Conservation (phyloP, 2,797 vertebrate species). For the Poecilia velifera region DNA sequence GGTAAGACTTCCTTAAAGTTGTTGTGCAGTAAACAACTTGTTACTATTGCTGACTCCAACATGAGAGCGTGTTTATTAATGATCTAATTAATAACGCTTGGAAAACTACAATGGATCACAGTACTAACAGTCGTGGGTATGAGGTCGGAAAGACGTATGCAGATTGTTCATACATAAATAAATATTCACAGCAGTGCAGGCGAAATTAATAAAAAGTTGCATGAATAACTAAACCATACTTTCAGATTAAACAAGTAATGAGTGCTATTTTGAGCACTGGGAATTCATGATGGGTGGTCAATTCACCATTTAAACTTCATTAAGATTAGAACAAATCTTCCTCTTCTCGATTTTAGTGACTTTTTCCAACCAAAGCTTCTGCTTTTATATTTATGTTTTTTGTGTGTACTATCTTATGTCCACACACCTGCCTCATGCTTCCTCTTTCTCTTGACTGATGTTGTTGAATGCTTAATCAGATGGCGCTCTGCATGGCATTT, state of each 20-base stretch:
- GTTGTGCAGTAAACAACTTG: not conserved
- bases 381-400: slow-evolving; percentile 39
- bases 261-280: slow-evolving; percentile 17
- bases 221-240: slow-evolving; percentile 16
- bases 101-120: not conserved
- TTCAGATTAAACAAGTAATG: not conserved
- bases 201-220: not conserved
- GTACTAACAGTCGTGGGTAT: not conserved
- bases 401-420: slow-evolving; percentile 41
- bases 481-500: slow-evolving; percentile 46
- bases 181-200: not conserved
- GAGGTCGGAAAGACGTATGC: not conserved
- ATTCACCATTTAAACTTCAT: slow-evolving; percentile 14
- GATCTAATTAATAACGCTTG: not conserved
- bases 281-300: not conserved
- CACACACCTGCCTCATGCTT: slow-evolving; percentile 29
- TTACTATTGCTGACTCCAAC: not conserved
- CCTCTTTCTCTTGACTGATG: slow-evolving; percentile 48
- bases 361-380: slow-evolving; percentile 29
- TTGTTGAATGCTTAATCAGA: slow-evolving; percentile 44
- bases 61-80: not conserved
- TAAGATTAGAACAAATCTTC: slow-evolving; percentile 31
- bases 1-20: not conserved
- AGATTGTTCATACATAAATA: slow-evolving; percentile 2
- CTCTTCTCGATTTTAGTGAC: not conserved